A percentile compares a stretch with the other conserved stretches of the same genome.
Conservation (phyloP, 2,113 vertebrate genomes). For the Sebastes schlegelii region DNA sequence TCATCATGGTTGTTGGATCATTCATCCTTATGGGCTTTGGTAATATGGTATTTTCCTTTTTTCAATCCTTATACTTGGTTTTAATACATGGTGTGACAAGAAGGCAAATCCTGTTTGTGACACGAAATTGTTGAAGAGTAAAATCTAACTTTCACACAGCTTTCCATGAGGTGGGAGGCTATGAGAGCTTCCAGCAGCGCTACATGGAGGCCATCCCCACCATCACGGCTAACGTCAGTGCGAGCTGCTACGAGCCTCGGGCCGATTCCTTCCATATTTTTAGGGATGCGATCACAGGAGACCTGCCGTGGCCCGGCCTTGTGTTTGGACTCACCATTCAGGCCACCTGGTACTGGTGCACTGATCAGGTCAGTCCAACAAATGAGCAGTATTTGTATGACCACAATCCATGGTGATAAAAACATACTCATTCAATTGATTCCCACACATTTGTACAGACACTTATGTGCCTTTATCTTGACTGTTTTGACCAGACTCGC, state of each 20-base stretch:
- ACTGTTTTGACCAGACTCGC: conserved; percentile 14
- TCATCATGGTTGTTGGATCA: conserved; percentile 95
- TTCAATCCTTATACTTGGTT: not conserved
- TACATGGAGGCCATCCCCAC: conserved; percentile 91
- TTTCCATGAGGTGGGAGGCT: conserved; percentile 90
- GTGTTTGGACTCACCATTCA: conserved; percentile 91
- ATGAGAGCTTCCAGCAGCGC: conserved; percentile 82
- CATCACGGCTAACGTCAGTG: not conserved
- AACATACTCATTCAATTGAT: conserved; percentile 26
- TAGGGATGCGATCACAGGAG: conserved; percentile 86
- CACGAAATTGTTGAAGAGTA: too few species aligned
- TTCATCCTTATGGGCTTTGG: conserved; percentile 94
- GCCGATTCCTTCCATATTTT: conserved; percentile 92
- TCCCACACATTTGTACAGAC: conserved; percentile 6
- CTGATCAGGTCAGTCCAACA: conserved; percentile 90
- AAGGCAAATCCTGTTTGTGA: not conserved
- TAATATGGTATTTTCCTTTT: conserved; percentile 68
- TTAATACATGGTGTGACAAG: too few species aligned
- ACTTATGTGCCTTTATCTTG: conserved; percentile 21
- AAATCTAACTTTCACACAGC: conserved; percentile 75
- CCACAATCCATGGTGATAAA: conserved; percentile 21
- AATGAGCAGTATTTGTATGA: not conserved
- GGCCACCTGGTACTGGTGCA: conserved; percentile 96
- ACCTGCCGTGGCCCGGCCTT: conserved; percentile 94
- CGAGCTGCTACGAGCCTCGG: conserved; percentile 87